Evolutionary conservation across 2,113 vertebrate genomes (phyloP), one percentile per base, ranked within the genome.

Genomic region (Chionomys nivalis): DNA sequence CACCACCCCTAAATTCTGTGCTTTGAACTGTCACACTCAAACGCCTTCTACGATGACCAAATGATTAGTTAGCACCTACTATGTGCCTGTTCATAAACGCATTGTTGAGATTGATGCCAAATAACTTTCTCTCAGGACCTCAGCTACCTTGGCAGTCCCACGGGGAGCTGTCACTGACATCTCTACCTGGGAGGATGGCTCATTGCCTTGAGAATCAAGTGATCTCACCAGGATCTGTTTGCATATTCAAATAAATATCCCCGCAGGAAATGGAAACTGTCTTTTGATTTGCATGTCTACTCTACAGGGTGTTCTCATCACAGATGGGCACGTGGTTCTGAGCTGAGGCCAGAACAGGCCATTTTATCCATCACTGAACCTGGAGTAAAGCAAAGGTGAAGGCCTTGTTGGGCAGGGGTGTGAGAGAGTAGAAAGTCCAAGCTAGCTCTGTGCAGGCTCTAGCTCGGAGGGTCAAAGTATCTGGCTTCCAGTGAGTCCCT

Each of bases 71-170:
- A 86, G 47, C 2, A 12, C 86, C 72, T 65, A 78, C 90, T 83
- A 4, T 16, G 52, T 36, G n/a, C 65, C 21, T 23, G 17, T 52
- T 5, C 28, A 47, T 4, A 11, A 55, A 47, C 7, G 11, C 33
- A 49, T 72, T 33, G 2, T 26, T 87, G 70, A 44, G 39, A 52
- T 10, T 16, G 72, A 23, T 26, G 31, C 10, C 19, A 66, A 86
- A 42, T 52, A 3, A 55, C 5, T 33, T 72, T 36, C 61, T 78
- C 19, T 87, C 5, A 17, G 19, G 28, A 73, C 39, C 68, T 87
- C 26, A 33, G 33, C 1, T 7, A 31, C 44, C 68, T 82, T 76
- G 21, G 5, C 16, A 9, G 0, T n/a, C 16, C 0, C 16, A 0
- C 0, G 4, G 17, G n/a, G 76, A 70, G 31, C n/a, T 72, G 75